Evolutionary conservation across 2,113 vertebrate species (phyloP), one percentile per base, ranked within the genome.

Genomic region (Haplotaxodon microlepis): DNA sequence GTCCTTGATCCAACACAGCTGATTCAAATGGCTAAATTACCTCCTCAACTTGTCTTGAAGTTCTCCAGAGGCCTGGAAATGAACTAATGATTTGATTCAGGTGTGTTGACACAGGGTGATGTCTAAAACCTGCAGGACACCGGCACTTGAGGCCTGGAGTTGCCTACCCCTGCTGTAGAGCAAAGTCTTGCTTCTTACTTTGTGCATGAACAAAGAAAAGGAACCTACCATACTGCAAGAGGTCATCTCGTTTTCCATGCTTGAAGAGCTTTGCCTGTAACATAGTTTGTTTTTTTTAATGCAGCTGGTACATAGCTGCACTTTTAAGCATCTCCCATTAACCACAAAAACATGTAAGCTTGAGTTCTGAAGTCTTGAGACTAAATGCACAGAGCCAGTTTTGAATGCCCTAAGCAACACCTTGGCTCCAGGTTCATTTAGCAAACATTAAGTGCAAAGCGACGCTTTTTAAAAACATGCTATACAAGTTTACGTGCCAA

Each of bases 161-260:
- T 57, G 54, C 54, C 54, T 57, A 57, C 24, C 12, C 54, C 54
- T 57, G 54, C 17, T 6, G 14, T 17, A 83, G 6, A 81, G 38
- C 12, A 21, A 54, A 78, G 4, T 24, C 5, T 63, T 84, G 2
- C 38, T 21, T 24, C 29, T 57, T 59, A 50, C 3, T 84, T 5
- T 24, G 2, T 16, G 21, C 19, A 85, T 57, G 16, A 82, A 63
- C 4, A 53, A 9, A 5, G 6, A 31, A 59, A 34, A 80, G 3
- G 4, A 82, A 93, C 97, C 93, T 95, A 99, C 98, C 98, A 6
- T 98, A 98, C 1, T 97, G 98, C 27, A 99, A 96, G 87, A 98
- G 97, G 84, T 99, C 98, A 86, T 99, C 98, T 84, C 99, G 96
- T 91, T 98, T 99, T 57, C 98, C 98, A 90, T 99, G 99, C 88